Percentiles rank a stretch among this genome's conserved stretches.
These are phyloP conservation scores for Daboia siamensis DNA, from an alignment of 2,113 vertebrate genomes.

Conservation along the genomic window DNA sequence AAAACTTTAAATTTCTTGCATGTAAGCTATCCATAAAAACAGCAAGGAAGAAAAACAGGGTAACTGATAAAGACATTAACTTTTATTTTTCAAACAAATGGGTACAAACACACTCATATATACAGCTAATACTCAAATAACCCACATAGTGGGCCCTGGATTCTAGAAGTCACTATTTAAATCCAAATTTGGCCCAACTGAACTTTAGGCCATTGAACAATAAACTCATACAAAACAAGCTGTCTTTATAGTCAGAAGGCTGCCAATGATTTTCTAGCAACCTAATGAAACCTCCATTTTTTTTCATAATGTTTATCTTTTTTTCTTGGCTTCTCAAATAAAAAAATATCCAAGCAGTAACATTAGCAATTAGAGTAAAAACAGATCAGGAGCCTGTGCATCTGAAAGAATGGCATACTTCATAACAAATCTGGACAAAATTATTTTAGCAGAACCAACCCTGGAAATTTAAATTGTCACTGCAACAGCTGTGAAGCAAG, in stretches of 20 bases:
- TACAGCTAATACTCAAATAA: not conserved
- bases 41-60: not conserved
- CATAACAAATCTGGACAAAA: not conserved
- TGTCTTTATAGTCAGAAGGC: too few relatives aligned
- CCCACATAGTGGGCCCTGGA: not conserved
- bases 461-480: not conserved
- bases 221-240: not conserved
- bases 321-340: not conserved
- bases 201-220: not conserved
- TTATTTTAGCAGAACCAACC: rapidly evolving
- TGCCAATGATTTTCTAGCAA: not conserved
- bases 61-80: not conserved
- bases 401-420: not conserved
- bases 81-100: not conserved
- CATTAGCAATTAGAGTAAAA: not conserved
- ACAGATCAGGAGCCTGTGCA: not conserved
- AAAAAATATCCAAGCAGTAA: not conserved
- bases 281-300: not conserved
- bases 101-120: not conserved
- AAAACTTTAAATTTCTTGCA: not conserved
- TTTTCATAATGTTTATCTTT: not conserved
- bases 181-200: not conserved
- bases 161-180: not conserved
- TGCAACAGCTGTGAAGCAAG: not conserved
- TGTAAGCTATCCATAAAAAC: not conserved